These are phyloP conservation scores for Lottia scabra DNA, from an alignment of 2,888 invertebrate genomes.

Conservation along the genomic window DNA sequence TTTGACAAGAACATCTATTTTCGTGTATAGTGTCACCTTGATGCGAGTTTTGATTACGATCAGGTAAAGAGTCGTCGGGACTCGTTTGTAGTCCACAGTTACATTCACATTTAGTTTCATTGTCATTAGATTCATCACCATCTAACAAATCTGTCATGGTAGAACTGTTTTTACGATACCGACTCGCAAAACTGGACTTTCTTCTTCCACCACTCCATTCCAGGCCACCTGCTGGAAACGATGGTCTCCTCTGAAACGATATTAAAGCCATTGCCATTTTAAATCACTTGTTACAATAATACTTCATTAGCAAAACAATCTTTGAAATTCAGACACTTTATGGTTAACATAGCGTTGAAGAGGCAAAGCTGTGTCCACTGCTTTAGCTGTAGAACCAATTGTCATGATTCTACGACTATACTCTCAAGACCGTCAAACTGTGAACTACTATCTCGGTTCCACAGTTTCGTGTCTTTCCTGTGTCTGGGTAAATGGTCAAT, in stretches of 20 bases:
- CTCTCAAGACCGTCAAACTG: too few species aligned
- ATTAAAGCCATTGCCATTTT: slow-evolving; percentile 9
- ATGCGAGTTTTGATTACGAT: background rate
- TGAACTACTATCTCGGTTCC: too few species aligned
- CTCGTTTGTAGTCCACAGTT: background rate
- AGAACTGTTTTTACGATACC: background rate
- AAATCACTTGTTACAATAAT: background rate
- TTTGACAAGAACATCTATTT: slow-evolving; percentile 2
- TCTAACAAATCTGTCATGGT: slow-evolving; percentile 7
- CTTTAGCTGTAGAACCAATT: too few species aligned
- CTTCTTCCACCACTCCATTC: slow-evolving; percentile 17
- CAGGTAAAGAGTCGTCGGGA: background rate
- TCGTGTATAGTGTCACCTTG: background rate
- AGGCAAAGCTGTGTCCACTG: too few species aligned
- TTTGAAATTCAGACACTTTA: too few species aligned
- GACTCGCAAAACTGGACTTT: background rate
- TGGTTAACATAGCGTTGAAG: too few species aligned
- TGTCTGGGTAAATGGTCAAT: too few species aligned
- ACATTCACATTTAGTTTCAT: slow-evolving; percentile 5
- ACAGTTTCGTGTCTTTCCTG: too few species aligned
- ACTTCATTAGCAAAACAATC: too few species aligned
- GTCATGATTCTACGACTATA: too few species aligned
- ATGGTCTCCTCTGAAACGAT: slow-evolving; percentile 16
- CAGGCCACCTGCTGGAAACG: slow-evolving; percentile 23
- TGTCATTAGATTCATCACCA: slow-evolving; percentile 9